Evolutionary conservation across 1,140 invertebrate species (phyloP).

Genomic region (Armadillidium nasatum): DNA sequence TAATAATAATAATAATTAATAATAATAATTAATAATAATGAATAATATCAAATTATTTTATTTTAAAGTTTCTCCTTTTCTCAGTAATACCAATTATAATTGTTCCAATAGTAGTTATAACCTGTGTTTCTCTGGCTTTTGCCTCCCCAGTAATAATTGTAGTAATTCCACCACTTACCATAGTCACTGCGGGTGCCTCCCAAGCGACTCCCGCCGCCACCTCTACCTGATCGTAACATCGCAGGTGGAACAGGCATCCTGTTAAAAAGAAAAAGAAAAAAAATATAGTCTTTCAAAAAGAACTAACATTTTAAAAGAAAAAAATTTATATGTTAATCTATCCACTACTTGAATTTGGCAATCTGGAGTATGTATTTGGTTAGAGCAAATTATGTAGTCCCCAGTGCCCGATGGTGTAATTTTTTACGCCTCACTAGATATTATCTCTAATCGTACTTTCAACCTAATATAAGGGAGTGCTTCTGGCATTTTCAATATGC

Average conservation of each 20-base stretch:
- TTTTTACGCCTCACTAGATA: no score
- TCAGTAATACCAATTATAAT: conserved; percentile 45
- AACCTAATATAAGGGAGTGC: no score
- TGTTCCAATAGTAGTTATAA: conserved; percentile 46
- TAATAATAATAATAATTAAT: conserved; percentile 35
- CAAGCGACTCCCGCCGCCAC: conserved; percentile 47
- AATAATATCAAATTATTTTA: conserved; percentile 38
- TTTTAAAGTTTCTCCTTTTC: conserved; percentile 25
- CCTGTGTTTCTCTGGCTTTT: conserved; percentile 40
- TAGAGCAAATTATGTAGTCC: no score
- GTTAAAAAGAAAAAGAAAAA: conserved; percentile 2
- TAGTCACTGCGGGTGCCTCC: conserved; percentile 77
- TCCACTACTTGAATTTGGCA: no score
- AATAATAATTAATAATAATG: conserved; percentile 32
- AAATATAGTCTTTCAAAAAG: neutral
- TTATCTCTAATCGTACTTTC: no score
- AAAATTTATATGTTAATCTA: no score
- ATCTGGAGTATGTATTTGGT: no score
- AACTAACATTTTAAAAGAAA: no score
- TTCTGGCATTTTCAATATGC: no score
- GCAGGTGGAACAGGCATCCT: conserved; percentile 44
- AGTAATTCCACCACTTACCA: conserved; percentile 62
- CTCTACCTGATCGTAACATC: conserved; percentile 47
- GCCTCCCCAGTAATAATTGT: conserved; percentile 43
- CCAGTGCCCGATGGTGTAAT: no score